These are phyloP conservation scores for Eupithecia tripunctaria DNA, from an alignment of 2,888 invertebrate genomes.

Conservation along the genomic window DNA sequence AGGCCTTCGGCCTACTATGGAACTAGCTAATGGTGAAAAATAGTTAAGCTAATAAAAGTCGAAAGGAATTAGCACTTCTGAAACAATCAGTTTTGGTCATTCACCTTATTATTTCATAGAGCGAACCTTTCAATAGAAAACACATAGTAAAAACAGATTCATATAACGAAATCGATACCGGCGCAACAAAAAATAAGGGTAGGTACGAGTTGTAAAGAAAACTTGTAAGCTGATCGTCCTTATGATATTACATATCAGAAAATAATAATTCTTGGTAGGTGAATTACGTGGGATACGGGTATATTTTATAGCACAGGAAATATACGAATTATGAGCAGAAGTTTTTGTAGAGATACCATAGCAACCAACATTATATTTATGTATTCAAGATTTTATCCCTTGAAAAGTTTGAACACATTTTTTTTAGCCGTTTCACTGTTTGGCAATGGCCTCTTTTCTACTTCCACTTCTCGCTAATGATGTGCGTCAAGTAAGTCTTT, in stretches of 20 bases:
- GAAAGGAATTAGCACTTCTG: slow-evolving; percentile 74
- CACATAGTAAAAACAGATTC: neutral
- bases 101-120: slow-evolving; percentile 57
- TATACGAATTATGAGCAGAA: slow-evolving; percentile 9
- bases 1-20: slow-evolving; percentile 51
- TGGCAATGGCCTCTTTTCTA: neutral
- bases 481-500: neutral
- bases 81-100: slow-evolving; percentile 66
- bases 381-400: neutral
- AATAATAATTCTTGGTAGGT: neutral
- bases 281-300: slow-evolving; percentile 1
- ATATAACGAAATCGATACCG: neutral
- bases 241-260: neutral
- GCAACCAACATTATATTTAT: neutral
- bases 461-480: neutral
- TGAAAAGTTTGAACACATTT: neutral
- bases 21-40: slow-evolving; percentile 58
- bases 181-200: neutral
- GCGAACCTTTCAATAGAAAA: neutral
- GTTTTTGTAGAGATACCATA: neutral
- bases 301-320: slow-evolving; percentile 10
- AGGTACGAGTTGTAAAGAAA: neutral
- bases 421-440: neutral
- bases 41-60: slow-evolving; percentile 68
- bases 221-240: neutral